phyloP scores from a whole-genome alignment of 1,140 invertebrate genomes.

The Diorhabda carinulata region DNA sequence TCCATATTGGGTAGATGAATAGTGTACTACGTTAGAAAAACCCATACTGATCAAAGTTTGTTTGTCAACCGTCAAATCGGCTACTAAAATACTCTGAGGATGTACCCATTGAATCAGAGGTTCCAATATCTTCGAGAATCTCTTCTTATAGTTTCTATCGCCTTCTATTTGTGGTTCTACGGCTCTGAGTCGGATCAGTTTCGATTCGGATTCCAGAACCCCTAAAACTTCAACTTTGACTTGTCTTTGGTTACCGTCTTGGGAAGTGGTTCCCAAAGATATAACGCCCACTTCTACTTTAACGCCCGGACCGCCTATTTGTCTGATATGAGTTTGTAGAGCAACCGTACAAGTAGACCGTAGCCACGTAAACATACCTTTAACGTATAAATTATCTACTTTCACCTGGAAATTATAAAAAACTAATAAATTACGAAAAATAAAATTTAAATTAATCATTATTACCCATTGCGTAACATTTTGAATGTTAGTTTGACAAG shows the following conservation, averaged over 20 bases:
- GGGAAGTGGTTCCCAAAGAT: constrained; percentile 81
- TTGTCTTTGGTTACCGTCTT: constrained; percentile 75
- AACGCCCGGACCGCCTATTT: constrained; percentile 64
- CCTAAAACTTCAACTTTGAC: constrained; percentile 86
- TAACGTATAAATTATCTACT: constrained; percentile 71
- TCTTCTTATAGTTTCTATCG: constrained; percentile 71
- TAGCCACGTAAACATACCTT: constrained; percentile 74
- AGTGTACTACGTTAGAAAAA: constrained; percentile 69
- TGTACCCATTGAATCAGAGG: constrained; percentile 74
- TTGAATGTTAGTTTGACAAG: constrained; percentile 80
- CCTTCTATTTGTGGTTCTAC: constrained; percentile 74
- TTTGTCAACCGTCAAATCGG: constrained; percentile 80
- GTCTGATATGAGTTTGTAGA: constrained; percentile 67
- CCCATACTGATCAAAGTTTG: constrained; percentile 70
- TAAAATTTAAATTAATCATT: background rate
- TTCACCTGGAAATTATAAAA: constrained; percentile 55
- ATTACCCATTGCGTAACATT: constrained; percentile 78
- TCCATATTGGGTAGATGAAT: constrained; percentile 59
- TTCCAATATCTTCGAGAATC: constrained; percentile 74
- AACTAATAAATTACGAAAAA: constrained; percentile 9
- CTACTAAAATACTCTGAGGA: constrained; percentile 70
- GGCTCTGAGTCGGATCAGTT: constrained; percentile 70
- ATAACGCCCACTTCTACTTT: constrained; percentile 78
- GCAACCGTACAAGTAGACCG: constrained; percentile 73
- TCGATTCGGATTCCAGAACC: constrained; percentile 71